Conservation (phyloP, 2,888 invertebrate genomes). For the Sesia bembeciformis region DNA sequence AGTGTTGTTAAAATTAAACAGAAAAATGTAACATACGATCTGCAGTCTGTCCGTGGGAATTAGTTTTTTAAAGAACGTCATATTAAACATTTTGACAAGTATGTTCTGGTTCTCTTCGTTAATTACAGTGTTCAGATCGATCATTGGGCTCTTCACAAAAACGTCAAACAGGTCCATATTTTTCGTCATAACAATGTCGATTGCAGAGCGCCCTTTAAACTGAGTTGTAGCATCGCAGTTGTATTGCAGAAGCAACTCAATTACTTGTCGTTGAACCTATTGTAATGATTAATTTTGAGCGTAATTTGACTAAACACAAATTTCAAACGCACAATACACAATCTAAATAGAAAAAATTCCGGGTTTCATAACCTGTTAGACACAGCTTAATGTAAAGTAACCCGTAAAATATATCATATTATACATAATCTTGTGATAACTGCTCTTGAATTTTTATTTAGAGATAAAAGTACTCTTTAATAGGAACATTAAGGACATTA, state of each 20-base stretch:
- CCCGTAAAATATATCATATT: no score
- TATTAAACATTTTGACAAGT: conserved; percentile 44
- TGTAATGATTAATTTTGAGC: no score
- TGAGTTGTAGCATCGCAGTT: conserved; percentile 31
- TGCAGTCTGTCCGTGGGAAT: conserved; percentile 26
- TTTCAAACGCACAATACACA: no score
- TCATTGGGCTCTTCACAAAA: conserved; percentile 36
- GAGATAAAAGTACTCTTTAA: no score
- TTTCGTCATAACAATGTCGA: conserved; percentile 38
- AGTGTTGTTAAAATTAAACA: no score
- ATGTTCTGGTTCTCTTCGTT: conserved; percentile 42
- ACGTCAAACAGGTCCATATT: conserved; percentile 29
- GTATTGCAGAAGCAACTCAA: conserved; percentile 42
- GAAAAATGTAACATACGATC: conserved; percentile 22
- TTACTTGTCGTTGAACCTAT: conserved; percentile 30
- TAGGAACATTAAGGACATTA: no score
- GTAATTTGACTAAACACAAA: no score
- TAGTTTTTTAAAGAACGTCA: conserved; percentile 33
- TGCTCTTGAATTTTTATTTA: no score
- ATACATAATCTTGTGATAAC: no score
- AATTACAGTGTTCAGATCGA: conserved; percentile 42
- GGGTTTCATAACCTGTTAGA: no score
- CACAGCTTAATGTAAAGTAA: no score
- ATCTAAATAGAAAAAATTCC: background rate
- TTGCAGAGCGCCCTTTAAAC: conserved; percentile 40